These are phyloP conservation scores for Drosophila longiperda DNA, from an alignment of 2,888 invertebrate species.

Conservation along the genomic window DNA sequence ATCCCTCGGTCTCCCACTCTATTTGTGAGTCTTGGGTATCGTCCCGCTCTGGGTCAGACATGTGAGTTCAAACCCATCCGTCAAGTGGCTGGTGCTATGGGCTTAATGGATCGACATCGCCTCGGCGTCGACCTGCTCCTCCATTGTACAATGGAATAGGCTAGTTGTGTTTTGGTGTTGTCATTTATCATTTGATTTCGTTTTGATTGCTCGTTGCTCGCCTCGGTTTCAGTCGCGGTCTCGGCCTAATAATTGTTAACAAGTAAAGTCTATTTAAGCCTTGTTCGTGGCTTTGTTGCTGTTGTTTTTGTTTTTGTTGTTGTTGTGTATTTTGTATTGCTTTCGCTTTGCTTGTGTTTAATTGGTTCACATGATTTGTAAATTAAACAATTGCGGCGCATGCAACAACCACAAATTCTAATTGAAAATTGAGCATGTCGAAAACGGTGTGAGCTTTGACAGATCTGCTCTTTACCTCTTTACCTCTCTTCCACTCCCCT, in stretches of 20 bases:
- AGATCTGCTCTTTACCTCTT: slow-evolving; percentile 40
- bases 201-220: slow-evolving; percentile 68
- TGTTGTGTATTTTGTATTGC: slow-evolving; percentile 24
- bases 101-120: slow-evolving; percentile 79
- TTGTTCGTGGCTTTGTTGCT: slow-evolving; percentile 66
- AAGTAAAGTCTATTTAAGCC: slow-evolving; percentile 83
- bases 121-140: slow-evolving; percentile 56
- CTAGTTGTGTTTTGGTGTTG: slow-evolving; percentile 81
- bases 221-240: slow-evolving; percentile 10
- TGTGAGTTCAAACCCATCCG: slow-evolving; percentile 84
- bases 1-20: slow-evolving; percentile 15
- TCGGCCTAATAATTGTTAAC: slow-evolving; percentile 81
- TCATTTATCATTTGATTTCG: slow-evolving; percentile 83
- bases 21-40: slow-evolving; percentile 18
- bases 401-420: slow-evolving; percentile 67
- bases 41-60: slow-evolving; percentile 77
- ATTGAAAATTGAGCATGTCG: slow-evolving; percentile 77
- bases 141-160: slow-evolving; percentile 49
- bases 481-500: neutral
- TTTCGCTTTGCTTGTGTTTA: slow-evolving; percentile 59
- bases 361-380: slow-evolving; percentile 83
- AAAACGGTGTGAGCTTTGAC: slow-evolving; percentile 74
- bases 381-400: slow-evolving; percentile 82
- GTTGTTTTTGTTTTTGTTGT: slow-evolving; percentile 36
- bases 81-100: slow-evolving; percentile 79